Evolutionary conservation across 2,888 invertebrate genomes (phyloP).

Genomic region (Emmelina monodactyla): DNA sequence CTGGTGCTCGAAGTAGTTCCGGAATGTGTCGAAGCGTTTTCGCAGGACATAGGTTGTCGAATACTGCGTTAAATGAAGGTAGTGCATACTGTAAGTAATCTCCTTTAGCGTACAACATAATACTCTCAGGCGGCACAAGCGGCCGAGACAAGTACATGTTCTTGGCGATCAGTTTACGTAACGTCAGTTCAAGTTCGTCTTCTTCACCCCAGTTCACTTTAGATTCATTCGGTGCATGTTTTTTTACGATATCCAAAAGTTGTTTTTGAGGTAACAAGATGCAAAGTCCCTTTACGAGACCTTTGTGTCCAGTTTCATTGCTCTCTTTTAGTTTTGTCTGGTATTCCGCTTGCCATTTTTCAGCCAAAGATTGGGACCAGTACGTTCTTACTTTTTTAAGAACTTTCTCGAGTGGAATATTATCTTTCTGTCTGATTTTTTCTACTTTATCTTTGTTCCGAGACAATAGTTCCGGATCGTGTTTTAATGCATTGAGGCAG

Average conservation of each 20-base stretch:
- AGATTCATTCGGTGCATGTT: conserved; percentile 26
- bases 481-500: conserved; percentile 39
- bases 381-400: conserved; percentile 36
- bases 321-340: conserved; percentile 20
- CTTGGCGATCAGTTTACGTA: conserved; percentile 36
- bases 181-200: conserved; percentile 24
- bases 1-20: conserved; percentile 26
- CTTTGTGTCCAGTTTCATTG: conserved; percentile 21
- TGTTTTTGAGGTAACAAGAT: conserved; percentile 25
- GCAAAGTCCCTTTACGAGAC: conserved; percentile 26
- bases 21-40: conserved; percentile 22
- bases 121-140: conserved; percentile 23
- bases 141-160: conserved; percentile 37
- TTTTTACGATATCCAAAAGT: conserved; percentile 23
- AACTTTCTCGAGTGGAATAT: conserved; percentile 20
- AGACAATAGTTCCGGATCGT: conserved; percentile 31
- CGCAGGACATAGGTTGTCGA: conserved; percentile 25
- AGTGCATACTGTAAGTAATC: conserved; percentile 40
- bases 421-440: conserved; percentile 23
- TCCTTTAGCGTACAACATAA: conserved; percentile 37
- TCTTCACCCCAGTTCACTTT: conserved; percentile 34
- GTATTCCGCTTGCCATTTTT: conserved; percentile 24
- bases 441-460: conserved; percentile 22
- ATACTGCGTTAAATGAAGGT: conserved; percentile 33
- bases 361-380: conserved; percentile 30